These are phyloP conservation scores for Spisula solida DNA, from an alignment of 2,888 invertebrate species.

Conservation along the genomic window DNA sequence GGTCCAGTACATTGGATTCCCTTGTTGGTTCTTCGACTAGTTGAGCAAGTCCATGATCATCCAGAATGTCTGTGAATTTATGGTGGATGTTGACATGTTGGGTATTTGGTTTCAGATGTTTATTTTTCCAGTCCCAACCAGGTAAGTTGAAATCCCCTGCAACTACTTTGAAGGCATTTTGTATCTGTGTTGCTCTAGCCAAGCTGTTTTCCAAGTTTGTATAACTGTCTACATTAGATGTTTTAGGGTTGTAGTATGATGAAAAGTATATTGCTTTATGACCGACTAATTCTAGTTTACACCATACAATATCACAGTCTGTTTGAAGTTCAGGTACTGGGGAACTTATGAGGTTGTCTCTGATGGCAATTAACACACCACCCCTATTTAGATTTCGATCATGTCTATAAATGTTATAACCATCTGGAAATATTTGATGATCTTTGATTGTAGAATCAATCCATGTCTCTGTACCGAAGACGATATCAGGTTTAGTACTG, in stretches of 20 bases:
- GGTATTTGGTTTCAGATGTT: too few relatives aligned
- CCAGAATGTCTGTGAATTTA: too few relatives aligned
- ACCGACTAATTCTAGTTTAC: slow-evolving; percentile 57
- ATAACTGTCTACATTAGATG: slow-evolving; percentile 30
- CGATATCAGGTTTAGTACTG: slow-evolving; percentile 46
- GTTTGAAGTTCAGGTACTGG: slow-evolving; percentile 53
- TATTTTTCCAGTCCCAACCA: too few relatives aligned
- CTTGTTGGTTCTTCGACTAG: too few relatives aligned
- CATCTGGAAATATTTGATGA: slow-evolving; percentile 48
- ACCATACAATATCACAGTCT: too few relatives aligned
- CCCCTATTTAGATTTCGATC: slow-evolving; percentile 55
- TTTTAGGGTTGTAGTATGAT: slow-evolving; percentile 33
- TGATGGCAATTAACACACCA: slow-evolving; percentile 59
- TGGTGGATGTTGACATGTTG: too few relatives aligned
- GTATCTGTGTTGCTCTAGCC: too few relatives aligned
- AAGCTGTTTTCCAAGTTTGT: neutral
- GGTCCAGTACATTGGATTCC: too few relatives aligned
- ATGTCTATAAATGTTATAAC: slow-evolving; percentile 50
- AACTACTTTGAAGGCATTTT: slow-evolving; percentile 12
- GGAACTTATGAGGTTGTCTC: slow-evolving; percentile 21
- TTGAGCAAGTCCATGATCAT: too few relatives aligned
- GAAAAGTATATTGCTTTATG: slow-evolving; percentile 34
- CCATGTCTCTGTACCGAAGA: too few relatives aligned
- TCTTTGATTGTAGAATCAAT: slow-evolving; percentile 48
- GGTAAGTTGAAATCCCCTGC: slow-evolving; percentile 54